Base-by-base conservation (phyloP, 1,140 invertebrate genomes). In the Pseudomyrmex sp. region DNA sequence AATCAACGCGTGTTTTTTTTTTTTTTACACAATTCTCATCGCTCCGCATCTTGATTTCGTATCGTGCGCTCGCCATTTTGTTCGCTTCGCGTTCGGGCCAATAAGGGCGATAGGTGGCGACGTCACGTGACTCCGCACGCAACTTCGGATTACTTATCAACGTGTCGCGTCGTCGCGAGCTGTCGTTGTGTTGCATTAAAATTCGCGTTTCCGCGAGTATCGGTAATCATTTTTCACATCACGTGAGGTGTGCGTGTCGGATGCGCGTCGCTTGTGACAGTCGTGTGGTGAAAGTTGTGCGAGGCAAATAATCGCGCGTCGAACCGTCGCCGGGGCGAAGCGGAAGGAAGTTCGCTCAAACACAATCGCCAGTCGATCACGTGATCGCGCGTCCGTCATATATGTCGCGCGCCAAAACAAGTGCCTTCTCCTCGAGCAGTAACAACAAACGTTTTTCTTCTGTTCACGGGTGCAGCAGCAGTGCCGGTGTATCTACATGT, bases 361-460 rank as follows among this genome's bases (percentile, higher is more conserved):
- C 52, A 26, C 52, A 69, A 58, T 23, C 35, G 63, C 13, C 50
- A 15, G 52, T 20, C 50, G 15, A 18, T 56, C 50, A 26, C 65
- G 76, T 70, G 61, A 76, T 35, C 73, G 46, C 58, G 73, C 15
- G 15, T 12, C 48, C 74, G 74, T 46, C 61, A 66, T 59, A 35
- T 35, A 74, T 74, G 72, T 66, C 73, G 65, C 54, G 76, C 76
- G 54, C n/a, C 15, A 54, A 12, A 70, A 35, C 18, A 18, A 35
- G 18, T 3, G 66, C 18, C 8, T 10, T 13, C 44, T 56, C 15
- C n/a, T 20, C 10, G 46, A n/a, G 4, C 13, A 12, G 52, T 54
- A 52, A 23, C 15, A 46, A 44, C 26, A 35, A 58, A 50, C 54
- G 44, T 48, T 76, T 18, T 7, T 12, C 62, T 18, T 7, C 48